Evolutionary conservation across 1,140 invertebrate species (phyloP).

Genomic region (Euura lappo): DNA sequence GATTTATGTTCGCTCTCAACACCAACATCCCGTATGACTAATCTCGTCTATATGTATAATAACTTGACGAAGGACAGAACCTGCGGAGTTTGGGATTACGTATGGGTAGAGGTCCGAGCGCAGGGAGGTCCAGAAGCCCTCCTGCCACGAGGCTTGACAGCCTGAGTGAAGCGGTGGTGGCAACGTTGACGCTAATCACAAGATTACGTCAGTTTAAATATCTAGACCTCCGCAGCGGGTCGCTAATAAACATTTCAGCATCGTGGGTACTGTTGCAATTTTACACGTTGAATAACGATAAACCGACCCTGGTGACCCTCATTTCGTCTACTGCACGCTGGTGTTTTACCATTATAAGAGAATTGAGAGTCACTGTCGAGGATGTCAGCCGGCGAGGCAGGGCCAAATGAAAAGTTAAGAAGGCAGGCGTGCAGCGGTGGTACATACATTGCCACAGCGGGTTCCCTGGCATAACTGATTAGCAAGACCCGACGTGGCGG

Average conservation of each 20-base stretch:
- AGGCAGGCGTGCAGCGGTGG: constrained; percentile 24
- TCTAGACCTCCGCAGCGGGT: too few relatives aligned
- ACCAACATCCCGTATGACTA: not conserved
- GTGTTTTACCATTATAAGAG: not conserved
- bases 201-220: constrained; percentile 41
- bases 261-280: too few relatives aligned
- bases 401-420: constrained; percentile 32
- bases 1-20: not conserved
- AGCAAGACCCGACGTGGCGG: constrained; percentile 19
- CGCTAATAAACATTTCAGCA: too few relatives aligned
- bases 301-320: too few relatives aligned
- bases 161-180: constrained; percentile 35
- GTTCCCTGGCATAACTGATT: constrained; percentile 32
- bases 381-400: constrained; percentile 13
- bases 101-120: too few relatives aligned
- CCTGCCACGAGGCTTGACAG: constrained; percentile 36
- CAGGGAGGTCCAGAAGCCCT: constrained; percentile 15
- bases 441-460: not conserved
- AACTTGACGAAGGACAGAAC: too few relatives aligned
- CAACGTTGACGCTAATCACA: constrained; percentile 38
- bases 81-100: too few relatives aligned
- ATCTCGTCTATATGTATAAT: too few relatives aligned
- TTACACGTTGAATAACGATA: too few relatives aligned
- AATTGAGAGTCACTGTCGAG: not conserved
- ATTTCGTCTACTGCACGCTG: too few relatives aligned